Conservation (phyloP, 2,888 invertebrate species). For the Allophyes oxyacanthae region DNA sequence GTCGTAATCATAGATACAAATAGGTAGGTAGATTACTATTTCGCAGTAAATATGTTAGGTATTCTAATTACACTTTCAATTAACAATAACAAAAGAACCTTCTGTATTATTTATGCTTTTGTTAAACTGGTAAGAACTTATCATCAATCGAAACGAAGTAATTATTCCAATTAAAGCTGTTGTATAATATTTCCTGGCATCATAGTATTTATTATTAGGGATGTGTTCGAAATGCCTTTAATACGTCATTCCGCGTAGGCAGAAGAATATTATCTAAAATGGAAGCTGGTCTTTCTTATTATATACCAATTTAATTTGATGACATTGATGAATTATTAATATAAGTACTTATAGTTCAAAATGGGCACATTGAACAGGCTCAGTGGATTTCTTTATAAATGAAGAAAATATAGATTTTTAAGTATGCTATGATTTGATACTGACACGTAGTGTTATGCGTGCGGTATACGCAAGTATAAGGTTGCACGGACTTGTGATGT, state of each 20-base stretch:
- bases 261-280: constrained; percentile 14
- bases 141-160: too few relatives aligned
- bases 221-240: constrained; percentile 15
- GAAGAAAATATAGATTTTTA: constrained; percentile 3
- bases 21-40: too few relatives aligned
- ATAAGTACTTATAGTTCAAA: constrained; percentile 26
- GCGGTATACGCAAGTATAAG: constrained; percentile 27
- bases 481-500: constrained; percentile 12
- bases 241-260: constrained; percentile 18
- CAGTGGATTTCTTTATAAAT: constrained; percentile 19
- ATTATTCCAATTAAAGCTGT: constrained; percentile 18
- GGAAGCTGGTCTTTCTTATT: constrained; percentile 56
- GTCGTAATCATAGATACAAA: too few relatives aligned
- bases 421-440: constrained; percentile 31
- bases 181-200: constrained; percentile 35
- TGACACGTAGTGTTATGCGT: constrained; percentile 29
- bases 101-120: too few relatives aligned
- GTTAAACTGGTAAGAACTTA: too few relatives aligned
- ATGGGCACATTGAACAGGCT: constrained; percentile 10
- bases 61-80: too few relatives aligned
- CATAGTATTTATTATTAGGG: constrained; percentile 15
- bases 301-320: constrained; percentile 29
- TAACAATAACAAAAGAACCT: too few relatives aligned
- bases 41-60: too few relatives aligned
- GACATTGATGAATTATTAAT: constrained; percentile 16